Evolutionary conservation across 2,888 invertebrate genomes (phyloP).

Genomic region (Lymantria monacha): DNA sequence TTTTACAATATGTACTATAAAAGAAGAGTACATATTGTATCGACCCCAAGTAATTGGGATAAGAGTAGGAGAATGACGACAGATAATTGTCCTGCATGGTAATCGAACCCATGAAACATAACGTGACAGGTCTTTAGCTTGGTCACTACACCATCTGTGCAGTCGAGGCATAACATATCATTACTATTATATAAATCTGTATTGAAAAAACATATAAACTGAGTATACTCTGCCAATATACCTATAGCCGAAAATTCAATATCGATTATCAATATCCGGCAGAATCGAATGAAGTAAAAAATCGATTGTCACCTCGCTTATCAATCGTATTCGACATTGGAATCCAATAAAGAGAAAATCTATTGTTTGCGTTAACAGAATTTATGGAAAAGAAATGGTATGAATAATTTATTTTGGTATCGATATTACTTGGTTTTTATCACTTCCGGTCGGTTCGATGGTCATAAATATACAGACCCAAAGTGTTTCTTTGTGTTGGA

Average conservation of each 20-base stretch:
- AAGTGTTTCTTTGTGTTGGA: constrained; percentile 4
- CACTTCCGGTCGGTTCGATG: neutral
- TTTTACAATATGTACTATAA: too few species aligned
- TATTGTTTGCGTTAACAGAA: constrained; percentile 36
- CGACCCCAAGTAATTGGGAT: too few species aligned
- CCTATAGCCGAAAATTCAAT: neutral
- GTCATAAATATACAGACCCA: constrained; percentile 2
- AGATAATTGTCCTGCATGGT: too few species aligned
- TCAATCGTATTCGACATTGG: constrained; percentile 18
- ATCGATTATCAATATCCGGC: constrained; percentile 16
- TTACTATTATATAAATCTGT: too few species aligned
- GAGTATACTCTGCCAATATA: neutral
- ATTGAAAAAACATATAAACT: neutral
- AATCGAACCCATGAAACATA: too few species aligned
- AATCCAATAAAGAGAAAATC: constrained; percentile 29
- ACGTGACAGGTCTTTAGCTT: too few species aligned
- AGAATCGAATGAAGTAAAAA: constrained; percentile 18
- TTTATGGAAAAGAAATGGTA: constrained; percentile 37
- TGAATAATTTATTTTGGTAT: constrained; percentile 37
- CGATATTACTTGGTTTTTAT: constrained; percentile 14
- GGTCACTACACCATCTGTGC: too few species aligned
- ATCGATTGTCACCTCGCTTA: constrained; percentile 24
- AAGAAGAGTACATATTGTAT: too few species aligned
- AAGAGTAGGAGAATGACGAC: too few species aligned
- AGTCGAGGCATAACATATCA: too few species aligned